phyloP scores from a whole-genome alignment of 2,888 invertebrate species.

The Andrena chrysosceles region DNA sequence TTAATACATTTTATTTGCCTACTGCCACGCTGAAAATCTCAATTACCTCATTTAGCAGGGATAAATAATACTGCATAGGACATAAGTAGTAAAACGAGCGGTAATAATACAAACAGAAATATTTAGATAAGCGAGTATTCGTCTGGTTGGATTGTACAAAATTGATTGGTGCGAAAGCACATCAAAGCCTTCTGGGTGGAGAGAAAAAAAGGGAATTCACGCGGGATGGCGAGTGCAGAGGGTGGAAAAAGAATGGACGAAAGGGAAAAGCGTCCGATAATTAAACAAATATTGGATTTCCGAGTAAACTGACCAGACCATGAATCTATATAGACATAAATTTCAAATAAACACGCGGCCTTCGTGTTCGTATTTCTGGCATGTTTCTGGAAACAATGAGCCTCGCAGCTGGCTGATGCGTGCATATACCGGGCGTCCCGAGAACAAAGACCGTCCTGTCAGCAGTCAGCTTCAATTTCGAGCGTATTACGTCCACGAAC shows the following conservation, averaged over 20 bases:
- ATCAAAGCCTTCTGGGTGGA: not conserved
- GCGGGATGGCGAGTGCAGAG: no score
- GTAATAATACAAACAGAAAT: no score
- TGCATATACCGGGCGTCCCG: slow-evolving; percentile 54
- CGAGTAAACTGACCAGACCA: slow-evolving; percentile 33
- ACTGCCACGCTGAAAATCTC: no score
- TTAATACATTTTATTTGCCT: no score
- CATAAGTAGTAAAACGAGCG: no score
- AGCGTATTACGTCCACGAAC: slow-evolving; percentile 64
- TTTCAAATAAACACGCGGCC: slow-evolving; percentile 52
- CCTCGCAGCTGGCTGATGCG: slow-evolving; percentile 58
- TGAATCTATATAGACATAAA: slow-evolving; percentile 52
- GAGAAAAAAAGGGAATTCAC: slow-evolving; percentile 7
- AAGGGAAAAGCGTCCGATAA: slow-evolving; percentile 28
- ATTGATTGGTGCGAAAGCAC: not conserved
- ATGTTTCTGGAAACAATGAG: slow-evolving; percentile 68
- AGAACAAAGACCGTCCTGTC: slow-evolving; percentile 67
- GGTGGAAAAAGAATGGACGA: not conserved
- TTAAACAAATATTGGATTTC: slow-evolving; percentile 57
- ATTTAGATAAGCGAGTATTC: not conserved
- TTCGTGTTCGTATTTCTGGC: slow-evolving; percentile 54
- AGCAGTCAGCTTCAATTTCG: slow-evolving; percentile 69
- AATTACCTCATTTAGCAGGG: no score
- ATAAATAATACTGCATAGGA: no score
- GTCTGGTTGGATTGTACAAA: slow-evolving; percentile 5